Evolutionary conservation across 2,888 invertebrate genomes (phyloP), one percentile per base, ranked within the genome.

Genomic region (Yponomeuta sedellus): DNA sequence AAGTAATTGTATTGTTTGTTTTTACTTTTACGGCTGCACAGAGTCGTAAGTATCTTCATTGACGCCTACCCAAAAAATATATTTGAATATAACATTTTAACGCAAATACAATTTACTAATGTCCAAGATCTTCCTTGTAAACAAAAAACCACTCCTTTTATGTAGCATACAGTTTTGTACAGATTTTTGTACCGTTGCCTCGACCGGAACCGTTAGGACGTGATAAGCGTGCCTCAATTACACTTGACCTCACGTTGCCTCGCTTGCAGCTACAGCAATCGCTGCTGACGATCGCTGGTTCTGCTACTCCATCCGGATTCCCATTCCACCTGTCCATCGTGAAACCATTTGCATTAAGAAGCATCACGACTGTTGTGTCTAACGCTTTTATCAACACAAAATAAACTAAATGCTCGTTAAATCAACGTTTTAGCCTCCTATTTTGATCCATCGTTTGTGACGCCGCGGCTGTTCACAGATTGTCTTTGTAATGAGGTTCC

Each of bases 231-330:
- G 69, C 68, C 61, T 67, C 70, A 72, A 74, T 75, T 71, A 72
- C 72, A 71, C 70, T 74, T 74, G 74, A 74, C 74, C 74, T 73
- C 69, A 64, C 40, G 70, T 68, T 71, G 70, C 70, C 68, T 70
- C 66, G 68, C 69, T 67, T 70, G 39, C 56, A 56, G 69, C 68
- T 69, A 66, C 68, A 70, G 69, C 69, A 71, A 73, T 73, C 70
- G 70, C 67, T 67, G 68, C 70, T 67, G 68, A 68, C 66, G 69
- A 71, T 73, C 71, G 68, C 58, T 69, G 6, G 12, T 25, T 28
- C 22, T 56, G 28, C 64, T 10, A 11, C 25, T 56, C n/a, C 28
- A 57, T 12, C 56, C 56, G 56, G 28, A 57, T 16, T 64, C 6
- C 22, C 25, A 19, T 34, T 40, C 65, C 65, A 65, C 58, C 58